Conservation (phyloP, 2,888 invertebrate species). For the Meganola albula region DNA sequence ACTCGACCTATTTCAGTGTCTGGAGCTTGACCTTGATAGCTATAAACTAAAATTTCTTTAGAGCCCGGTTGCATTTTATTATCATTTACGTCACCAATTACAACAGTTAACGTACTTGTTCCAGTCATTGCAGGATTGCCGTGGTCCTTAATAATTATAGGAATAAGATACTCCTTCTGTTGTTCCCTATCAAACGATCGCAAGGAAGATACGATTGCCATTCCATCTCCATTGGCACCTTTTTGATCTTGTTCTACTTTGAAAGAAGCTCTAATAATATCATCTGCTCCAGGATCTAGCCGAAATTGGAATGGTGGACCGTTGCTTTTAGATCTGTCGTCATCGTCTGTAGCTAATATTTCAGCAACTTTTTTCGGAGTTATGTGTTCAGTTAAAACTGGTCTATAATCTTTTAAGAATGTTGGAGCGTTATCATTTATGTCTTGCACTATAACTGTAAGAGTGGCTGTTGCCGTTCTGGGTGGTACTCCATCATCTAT, state of each 20-base stretch:
- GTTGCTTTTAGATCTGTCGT: slow-evolving; percentile 95
- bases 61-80: slow-evolving; percentile 99
- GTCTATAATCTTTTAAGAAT: slow-evolving; percentile 94
- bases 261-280: slow-evolving; percentile 94
- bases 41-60: slow-evolving; percentile 98
- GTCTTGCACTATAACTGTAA: slow-evolving; percentile 96
- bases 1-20: slow-evolving; percentile 96
- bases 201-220: slow-evolving; percentile 97
- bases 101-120: slow-evolving; percentile 95
- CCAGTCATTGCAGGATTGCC: slow-evolving; percentile 98
- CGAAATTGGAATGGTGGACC: slow-evolving; percentile 98
- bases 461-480: slow-evolving; percentile 94
- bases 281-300: slow-evolving; percentile 95
- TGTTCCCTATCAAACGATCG: slow-evolving; percentile 96
- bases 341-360: slow-evolving; percentile 95
- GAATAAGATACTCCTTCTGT: slow-evolving; percentile 96
- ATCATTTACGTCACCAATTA: slow-evolving; percentile 98
- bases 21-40: slow-evolving; percentile 94
- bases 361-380: slow-evolving; percentile 94
- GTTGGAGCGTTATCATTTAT: slow-evolving; percentile 97
- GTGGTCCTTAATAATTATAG: slow-evolving; percentile 97
- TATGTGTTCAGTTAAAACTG: slow-evolving; percentile 95
- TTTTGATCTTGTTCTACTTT: slow-evolving; percentile 98
- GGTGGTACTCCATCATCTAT: slow-evolving; percentile 96
- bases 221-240: slow-evolving; percentile 98